Conservation (phyloP, 1,140 invertebrate species). For the Probaryconus sp. region DNA sequence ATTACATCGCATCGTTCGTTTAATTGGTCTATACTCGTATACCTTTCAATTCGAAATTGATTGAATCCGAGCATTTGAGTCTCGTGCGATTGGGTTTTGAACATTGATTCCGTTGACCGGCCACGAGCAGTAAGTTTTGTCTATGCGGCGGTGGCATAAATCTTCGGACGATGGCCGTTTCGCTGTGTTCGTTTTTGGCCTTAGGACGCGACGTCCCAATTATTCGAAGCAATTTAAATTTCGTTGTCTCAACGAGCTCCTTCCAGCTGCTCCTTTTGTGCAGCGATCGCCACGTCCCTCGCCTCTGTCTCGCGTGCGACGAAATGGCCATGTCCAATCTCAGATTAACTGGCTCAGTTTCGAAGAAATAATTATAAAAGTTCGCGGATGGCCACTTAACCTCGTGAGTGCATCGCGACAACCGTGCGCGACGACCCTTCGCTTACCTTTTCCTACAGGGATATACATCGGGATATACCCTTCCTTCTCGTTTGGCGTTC, state of each 20-base stretch:
- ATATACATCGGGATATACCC: constrained; percentile 54
- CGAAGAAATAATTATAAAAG: constrained; percentile 67
- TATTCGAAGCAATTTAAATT: constrained; percentile 65
- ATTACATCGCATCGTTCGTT: constrained; percentile 56
- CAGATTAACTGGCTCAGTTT: constrained; percentile 63
- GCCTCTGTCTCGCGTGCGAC: constrained; percentile 53
- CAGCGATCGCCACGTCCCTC: not conserved
- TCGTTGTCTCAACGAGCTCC: constrained; percentile 53
- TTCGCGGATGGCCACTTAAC: constrained; percentile 66
- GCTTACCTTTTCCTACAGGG: constrained; percentile 54
- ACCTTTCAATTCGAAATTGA: constrained; percentile 54
- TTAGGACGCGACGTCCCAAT: constrained; percentile 58
- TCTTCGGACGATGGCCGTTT: constrained; percentile 52
- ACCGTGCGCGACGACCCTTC: constrained; percentile 58
- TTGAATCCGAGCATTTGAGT: constrained; percentile 49
- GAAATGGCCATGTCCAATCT: constrained; percentile 60
- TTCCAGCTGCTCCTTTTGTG: constrained; percentile 46
- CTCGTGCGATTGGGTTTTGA: constrained; percentile 53
- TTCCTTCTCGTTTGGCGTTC: constrained; percentile 57
- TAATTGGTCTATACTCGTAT: constrained; percentile 54
- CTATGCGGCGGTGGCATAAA: constrained; percentile 61
- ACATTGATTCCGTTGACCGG: constrained; percentile 54
- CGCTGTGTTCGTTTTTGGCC: constrained; percentile 42
- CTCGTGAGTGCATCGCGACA: constrained; percentile 64
- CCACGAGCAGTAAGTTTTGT: constrained; percentile 53